These are phyloP conservation scores for Nothocercus julius DNA, from an alignment of 2,113 vertebrate species.

Conservation along the genomic window DNA sequence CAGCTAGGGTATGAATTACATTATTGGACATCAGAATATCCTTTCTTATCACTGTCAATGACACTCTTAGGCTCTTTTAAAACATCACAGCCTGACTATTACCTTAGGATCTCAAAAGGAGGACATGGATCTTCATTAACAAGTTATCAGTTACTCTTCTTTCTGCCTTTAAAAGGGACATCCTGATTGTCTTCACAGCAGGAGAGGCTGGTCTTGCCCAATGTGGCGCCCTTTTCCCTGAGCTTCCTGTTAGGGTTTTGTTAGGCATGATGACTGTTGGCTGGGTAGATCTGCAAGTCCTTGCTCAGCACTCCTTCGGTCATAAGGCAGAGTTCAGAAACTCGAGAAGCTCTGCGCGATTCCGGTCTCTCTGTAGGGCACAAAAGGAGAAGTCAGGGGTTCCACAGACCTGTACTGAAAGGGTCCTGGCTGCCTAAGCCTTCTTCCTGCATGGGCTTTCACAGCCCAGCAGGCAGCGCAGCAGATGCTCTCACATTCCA, in stretches of 20 bases:
- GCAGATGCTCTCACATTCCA: not conserved
- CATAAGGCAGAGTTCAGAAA: constrained; percentile 90
- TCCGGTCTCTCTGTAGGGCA: constrained; percentile 83
- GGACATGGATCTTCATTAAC: constrained; percentile 13
- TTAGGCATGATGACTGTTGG: constrained; percentile 16
- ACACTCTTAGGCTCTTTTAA: not conserved
- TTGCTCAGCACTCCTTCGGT: constrained; percentile 17
- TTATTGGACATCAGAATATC: not conserved
- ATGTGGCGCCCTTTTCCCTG: constrained; percentile 19
- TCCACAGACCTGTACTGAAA: not conserved
- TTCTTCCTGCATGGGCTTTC: not conserved
- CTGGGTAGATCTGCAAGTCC: not conserved
- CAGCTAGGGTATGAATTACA: constrained; percentile 30
- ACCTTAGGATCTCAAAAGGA: constrained; percentile 55
- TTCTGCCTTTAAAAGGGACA: constrained; percentile 25
- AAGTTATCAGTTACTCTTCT: constrained; percentile 23
- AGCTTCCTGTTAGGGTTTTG: constrained; percentile 38
- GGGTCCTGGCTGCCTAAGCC: not conserved
- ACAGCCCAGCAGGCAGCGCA: not conserved
- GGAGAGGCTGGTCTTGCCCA: not conserved
- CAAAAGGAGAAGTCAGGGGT: not conserved
- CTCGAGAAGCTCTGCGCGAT: constrained; percentile 86
- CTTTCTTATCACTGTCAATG: not conserved
- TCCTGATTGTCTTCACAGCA: constrained; percentile 2
- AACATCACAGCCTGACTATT: constrained; percentile 28